Evolutionary conservation across 2,888 invertebrate species (phyloP).

Genomic region (Dysmachus trigonus): DNA sequence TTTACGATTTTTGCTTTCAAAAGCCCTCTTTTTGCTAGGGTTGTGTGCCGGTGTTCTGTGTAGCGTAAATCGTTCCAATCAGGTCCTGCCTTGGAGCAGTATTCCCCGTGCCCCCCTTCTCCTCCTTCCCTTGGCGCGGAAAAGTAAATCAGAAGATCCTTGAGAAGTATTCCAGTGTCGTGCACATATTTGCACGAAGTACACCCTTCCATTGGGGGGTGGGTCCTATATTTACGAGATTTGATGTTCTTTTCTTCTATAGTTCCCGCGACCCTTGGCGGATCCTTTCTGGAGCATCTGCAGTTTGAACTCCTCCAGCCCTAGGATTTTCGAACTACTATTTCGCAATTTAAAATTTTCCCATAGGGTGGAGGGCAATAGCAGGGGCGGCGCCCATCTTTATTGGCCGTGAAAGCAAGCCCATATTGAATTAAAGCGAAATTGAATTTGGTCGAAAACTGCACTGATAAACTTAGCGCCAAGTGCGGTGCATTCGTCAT

Average conservation of each 20-base stretch:
- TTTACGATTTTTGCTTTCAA: background rate
- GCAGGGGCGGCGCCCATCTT: background rate
- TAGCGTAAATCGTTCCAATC: background rate
- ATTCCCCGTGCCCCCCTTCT: background rate
- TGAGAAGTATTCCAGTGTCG: background rate
- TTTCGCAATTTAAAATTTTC: background rate
- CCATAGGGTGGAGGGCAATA: background rate
- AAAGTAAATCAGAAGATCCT: background rate
- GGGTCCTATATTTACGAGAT: background rate
- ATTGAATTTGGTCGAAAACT: slow-evolving; percentile 6
- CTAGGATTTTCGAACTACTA: background rate
- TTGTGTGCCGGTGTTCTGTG: background rate
- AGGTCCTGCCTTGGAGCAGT: background rate
- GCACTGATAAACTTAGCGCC: slow-evolving; percentile 4
- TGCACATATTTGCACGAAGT: background rate
- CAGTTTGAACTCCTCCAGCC: background rate
- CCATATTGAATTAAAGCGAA: slow-evolving; percentile 26
- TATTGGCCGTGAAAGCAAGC: slow-evolving; percentile 29
- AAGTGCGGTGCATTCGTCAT: slow-evolving; percentile 16
- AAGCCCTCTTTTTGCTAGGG: background rate
- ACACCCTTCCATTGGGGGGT: background rate
- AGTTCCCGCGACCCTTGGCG: background rate
- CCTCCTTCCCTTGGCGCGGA: too few relatives aligned
- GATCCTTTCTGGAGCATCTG: background rate
- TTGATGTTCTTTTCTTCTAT: slow-evolving; percentile 1